phyloP scores from a whole-genome alignment of 2,113 vertebrate genomes.

The Dascyllus trimaculatus region DNA sequence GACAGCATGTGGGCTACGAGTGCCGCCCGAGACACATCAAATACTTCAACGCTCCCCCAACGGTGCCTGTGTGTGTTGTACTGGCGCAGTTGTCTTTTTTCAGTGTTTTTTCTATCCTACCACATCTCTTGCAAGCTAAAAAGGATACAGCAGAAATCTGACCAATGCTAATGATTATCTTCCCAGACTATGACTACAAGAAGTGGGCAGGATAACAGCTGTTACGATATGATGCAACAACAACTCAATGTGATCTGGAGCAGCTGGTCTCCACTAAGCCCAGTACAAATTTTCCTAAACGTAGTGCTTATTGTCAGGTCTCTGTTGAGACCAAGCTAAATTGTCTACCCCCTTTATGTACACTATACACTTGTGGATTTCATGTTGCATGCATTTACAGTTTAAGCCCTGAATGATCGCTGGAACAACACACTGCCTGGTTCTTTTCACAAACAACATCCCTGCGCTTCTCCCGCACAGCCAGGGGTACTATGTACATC shows the following conservation, averaged over 20 bases:
- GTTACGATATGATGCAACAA: not conserved
- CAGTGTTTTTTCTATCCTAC: no score
- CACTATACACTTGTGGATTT: not conserved
- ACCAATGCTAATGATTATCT: not conserved
- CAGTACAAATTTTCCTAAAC: not conserved
- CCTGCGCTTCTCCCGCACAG: constrained; percentile 17
- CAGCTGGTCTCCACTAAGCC: not conserved
- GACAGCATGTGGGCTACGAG: not conserved
- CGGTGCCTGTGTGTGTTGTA: no score
- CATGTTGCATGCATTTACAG: constrained; percentile 6
- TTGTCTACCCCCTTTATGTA: not conserved
- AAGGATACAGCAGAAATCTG: not conserved
- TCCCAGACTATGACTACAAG: not conserved
- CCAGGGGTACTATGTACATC: constrained; percentile 17
- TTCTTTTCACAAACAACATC: constrained; percentile 32
- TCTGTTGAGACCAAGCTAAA: not conserved
- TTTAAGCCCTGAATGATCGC: not conserved
- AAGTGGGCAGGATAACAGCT: not conserved
- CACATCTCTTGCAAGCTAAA: no score
- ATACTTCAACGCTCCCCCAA: not conserved
- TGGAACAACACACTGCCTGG: not conserved
- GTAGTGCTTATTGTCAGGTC: not conserved
- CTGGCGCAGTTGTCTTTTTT: no score
- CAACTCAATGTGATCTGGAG: not conserved
- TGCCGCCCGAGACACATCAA: not conserved